Evolutionary conservation across 2,888 invertebrate species (phyloP).

Genomic region (Ctenicera cuprea): DNA sequence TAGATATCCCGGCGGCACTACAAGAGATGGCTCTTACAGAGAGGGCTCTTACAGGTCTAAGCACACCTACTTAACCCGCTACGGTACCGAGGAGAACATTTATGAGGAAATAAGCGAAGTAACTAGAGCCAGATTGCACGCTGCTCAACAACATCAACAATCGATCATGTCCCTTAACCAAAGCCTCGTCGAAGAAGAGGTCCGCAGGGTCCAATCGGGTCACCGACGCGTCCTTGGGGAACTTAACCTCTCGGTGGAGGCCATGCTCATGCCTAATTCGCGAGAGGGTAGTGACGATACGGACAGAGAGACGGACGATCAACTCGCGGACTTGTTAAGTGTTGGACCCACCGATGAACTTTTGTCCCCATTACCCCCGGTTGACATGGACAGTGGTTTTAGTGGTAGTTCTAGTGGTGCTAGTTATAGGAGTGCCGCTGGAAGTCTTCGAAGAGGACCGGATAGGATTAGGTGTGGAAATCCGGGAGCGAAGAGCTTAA

Average conservation of each 20-base stretch:
- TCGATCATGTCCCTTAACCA: slow-evolving; percentile 82
- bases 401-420: slow-evolving; percentile 90
- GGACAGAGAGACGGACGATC: slow-evolving; percentile 78
- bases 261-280: slow-evolving; percentile 89
- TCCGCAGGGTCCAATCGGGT: slow-evolving; percentile 87
- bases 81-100: slow-evolving; percentile 90
- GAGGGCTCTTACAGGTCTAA: slow-evolving; percentile 68
- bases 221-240: slow-evolving; percentile 90
- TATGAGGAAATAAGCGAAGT: slow-evolving; percentile 88
- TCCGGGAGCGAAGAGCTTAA: slow-evolving; percentile 26
- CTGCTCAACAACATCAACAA: slow-evolving; percentile 68
- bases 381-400: slow-evolving; percentile 87
- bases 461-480: slow-evolving; percentile 70
- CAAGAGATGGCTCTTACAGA: slow-evolving; percentile 68
- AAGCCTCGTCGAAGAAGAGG: slow-evolving; percentile 88
- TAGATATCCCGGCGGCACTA: slow-evolving; percentile 68
- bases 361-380: slow-evolving; percentile 80
- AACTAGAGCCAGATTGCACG: slow-evolving; percentile 63
- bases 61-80: slow-evolving; percentile 71
- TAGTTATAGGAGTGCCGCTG: slow-evolving; percentile 80
- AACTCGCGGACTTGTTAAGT: slow-evolving; percentile 80
- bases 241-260: slow-evolving; percentile 89
- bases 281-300: slow-evolving; percentile 77
- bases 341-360: slow-evolving; percentile 84
- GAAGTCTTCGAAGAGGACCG: slow-evolving; percentile 76